Percentiles rank a stretch among this genome's conserved stretches.
Evolutionary conservation across 2,797 vertebrate species (phyloP).

Genomic region (Tenualosa ilisha): DNA sequence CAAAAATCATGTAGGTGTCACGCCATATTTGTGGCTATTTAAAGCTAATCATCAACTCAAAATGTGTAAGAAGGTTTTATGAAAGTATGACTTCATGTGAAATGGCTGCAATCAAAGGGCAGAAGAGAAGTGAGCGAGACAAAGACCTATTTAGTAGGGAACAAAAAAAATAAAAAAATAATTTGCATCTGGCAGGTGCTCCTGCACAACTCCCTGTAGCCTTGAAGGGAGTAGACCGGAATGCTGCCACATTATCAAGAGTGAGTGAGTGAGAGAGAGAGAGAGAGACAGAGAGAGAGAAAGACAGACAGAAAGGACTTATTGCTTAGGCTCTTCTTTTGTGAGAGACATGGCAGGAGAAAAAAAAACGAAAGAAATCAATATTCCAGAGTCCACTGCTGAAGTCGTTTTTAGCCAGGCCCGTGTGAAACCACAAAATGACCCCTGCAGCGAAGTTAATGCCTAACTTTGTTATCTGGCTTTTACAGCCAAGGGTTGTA

Average conservation of each 20-base stretch:
- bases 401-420: slow-evolving; percentile 35
- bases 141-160: slow-evolving; percentile 36
- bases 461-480: slow-evolving; percentile 79
- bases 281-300: background rate
- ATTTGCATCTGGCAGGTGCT: slow-evolving; percentile 72
- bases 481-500: slow-evolving; percentile 78
- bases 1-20: background rate
- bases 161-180: slow-evolving; percentile 62
- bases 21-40: background rate
- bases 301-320: slow-evolving; percentile 37
- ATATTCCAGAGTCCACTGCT: slow-evolving; percentile 62
- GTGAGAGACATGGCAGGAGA: slow-evolving; percentile 45
- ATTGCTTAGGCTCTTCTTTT: slow-evolving; percentile 37
- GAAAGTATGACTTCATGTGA: background rate
- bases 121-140: slow-evolving; percentile 23
- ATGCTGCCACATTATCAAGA: slow-evolving; percentile 62
- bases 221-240: slow-evolving; percentile 78
- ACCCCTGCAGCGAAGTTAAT: slow-evolving; percentile 76
- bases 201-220: slow-evolving; percentile 66
- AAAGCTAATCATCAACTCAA: background rate
- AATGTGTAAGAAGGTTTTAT: background rate
- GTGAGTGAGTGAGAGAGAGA: slow-evolving; percentile 1
- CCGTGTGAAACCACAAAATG: slow-evolving; percentile 72
- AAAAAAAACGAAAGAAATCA: slow-evolving; percentile 58
- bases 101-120: slow-evolving; percentile 23